These are phyloP conservation scores for Scotopteryx bipunctaria DNA, from an alignment of 2,888 invertebrate genomes.

Conservation along the genomic window DNA sequence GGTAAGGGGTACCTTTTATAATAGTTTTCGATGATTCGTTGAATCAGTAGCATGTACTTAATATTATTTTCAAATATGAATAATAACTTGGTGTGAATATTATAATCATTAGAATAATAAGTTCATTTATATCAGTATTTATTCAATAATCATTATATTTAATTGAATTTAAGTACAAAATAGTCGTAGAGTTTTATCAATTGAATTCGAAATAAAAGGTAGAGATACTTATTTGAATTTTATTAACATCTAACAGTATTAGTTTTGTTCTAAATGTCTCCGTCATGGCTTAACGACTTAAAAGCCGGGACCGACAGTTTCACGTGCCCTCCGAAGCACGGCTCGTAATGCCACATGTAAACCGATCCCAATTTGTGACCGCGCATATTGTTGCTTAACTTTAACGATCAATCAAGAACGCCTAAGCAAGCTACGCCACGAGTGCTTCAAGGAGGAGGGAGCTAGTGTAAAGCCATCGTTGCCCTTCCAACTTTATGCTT, in stretches of 20 bases:
- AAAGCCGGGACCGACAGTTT: no score
- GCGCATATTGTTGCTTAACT: no score
- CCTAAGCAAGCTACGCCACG: no score
- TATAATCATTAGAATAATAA: conserved; percentile 4
- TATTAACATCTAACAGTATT: no score
- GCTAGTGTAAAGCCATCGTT: no score
- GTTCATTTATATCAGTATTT: conserved; percentile 19
- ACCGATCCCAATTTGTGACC: no score
- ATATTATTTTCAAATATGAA: not conserved
- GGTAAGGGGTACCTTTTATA: not conserved
- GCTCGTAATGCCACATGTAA: no score
- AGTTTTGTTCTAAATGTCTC: not conserved
- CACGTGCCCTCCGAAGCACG: no score
- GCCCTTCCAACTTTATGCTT: no score
- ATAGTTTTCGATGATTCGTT: not conserved
- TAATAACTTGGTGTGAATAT: not conserved
- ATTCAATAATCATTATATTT: conserved; percentile 8
- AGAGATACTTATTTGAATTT: not conserved
- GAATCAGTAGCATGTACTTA: not conserved
- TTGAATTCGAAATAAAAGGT: conserved; percentile 12
- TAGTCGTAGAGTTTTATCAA: conserved; percentile 16
- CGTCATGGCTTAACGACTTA: not conserved
- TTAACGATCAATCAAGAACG: no score
- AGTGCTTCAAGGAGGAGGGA: no score
- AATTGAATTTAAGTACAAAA: conserved; percentile 15